Evolutionary conservation across 2,888 invertebrate species (phyloP), one percentile per base, ranked within the genome.

Genomic region (Drosophila heteroneura): DNA sequence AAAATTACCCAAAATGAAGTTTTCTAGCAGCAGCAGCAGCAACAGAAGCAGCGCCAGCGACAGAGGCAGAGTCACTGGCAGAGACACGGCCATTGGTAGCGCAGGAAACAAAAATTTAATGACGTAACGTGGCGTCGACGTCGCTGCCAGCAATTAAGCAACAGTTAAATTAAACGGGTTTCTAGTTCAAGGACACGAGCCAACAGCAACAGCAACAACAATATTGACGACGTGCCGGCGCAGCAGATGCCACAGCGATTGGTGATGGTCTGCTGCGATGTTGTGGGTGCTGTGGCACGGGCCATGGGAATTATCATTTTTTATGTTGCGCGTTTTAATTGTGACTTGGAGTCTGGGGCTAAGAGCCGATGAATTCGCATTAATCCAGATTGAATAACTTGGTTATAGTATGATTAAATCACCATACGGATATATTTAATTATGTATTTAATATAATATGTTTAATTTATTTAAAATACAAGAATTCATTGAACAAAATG

Each of bases 121-220:
- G 85, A 90, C 85, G 91, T 83, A 86, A 88, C 78, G 71, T 83
- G 72, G 54, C 83, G 74, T 79, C 70, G 70, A 41, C 78, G 85
- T 72, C 89, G 82, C 87, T 84, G 91, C 73, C 91, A 89, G 91
- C 91, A 90, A 90, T 90, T 90, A 90, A 91, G 90, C 90, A 90
- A 91, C 92, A 92, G 92, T 92, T 92, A 92, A 91, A 92, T 91
- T 92, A 91, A 91, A 91, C 92, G 91, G 91, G 92, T 92, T 92
- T 92, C 92, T 90, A 91, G 91, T 91, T 91, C 91, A 91, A 92
- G 92, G 92, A 91, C 90, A 90, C 90, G 65, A 82, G 74, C 71
- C 81, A 78, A 57, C 76, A 67, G 63, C 74, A 72, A 54, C 61
- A 75, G 62, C 79, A 74, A 76, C 56, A 69, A 54, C 60, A 69